A percentile compares a stretch with the other conserved stretches of the same genome.
Evolutionary conservation across 2,113 vertebrate genomes (phyloP).

Genomic region (Thryonomys swinderianus): DNA sequence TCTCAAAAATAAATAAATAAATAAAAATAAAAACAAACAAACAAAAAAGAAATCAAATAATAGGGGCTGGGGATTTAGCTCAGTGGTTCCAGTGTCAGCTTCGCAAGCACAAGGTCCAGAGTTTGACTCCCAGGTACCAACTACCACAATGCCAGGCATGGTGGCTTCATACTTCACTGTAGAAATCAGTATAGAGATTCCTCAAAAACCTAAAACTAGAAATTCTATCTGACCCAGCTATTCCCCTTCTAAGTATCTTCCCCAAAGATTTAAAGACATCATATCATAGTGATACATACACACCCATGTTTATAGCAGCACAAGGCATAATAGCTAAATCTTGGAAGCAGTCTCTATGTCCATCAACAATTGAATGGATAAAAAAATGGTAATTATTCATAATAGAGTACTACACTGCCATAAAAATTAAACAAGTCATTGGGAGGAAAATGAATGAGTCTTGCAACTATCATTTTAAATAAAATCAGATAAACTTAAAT

Average conservation of each 20-base stretch:
- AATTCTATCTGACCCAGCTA: background rate
- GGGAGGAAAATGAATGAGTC: background rate
- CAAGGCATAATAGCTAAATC: background rate
- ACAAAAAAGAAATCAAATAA: too few relatives aligned
- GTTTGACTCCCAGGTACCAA: too few relatives aligned
- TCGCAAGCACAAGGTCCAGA: too few relatives aligned
- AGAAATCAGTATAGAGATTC: background rate
- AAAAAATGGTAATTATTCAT: background rate
- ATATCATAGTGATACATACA: background rate
- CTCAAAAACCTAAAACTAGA: background rate
- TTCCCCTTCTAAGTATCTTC: background rate
- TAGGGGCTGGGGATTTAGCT: too few relatives aligned
- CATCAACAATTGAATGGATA: background rate
- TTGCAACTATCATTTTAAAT: background rate
- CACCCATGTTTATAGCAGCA: background rate
- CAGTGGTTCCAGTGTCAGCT: too few relatives aligned
- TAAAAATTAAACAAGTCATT: background rate
- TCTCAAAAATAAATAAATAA: too few relatives aligned
- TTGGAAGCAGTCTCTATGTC: background rate
- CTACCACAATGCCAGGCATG: too few relatives aligned
- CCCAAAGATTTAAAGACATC: background rate
- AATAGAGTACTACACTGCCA: background rate
- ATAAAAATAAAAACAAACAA: too few relatives aligned
- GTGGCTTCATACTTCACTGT: background rate
- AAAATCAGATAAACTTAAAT: background rate